Percentiles rank a stretch among this genome's conserved stretches.
Conservation (phyloP, 2,888 invertebrate genomes). For the Sussaba pulchella region DNA sequence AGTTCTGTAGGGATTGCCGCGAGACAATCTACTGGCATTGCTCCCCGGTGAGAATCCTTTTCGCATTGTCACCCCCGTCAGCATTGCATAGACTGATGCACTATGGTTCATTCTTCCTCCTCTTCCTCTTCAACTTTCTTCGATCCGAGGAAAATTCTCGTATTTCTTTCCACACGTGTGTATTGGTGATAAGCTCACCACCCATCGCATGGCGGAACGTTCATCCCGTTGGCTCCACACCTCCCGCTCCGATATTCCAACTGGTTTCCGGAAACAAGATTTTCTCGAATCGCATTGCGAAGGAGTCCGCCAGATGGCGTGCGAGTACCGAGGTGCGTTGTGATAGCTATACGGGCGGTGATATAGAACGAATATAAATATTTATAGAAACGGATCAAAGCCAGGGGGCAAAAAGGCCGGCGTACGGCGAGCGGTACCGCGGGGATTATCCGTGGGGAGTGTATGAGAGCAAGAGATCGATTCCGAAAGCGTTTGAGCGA, state of each 20-base stretch:
- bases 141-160: conserved; percentile 17
- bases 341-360: conserved; percentile 41
- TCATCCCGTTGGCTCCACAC: not conserved
- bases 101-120: not conserved
- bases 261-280: conserved; percentile 57
- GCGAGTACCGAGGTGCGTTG: conserved; percentile 15
- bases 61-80: not conserved
- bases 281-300: conserved; percentile 27
- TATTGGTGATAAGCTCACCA: not conserved
- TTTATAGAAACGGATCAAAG: conserved; percentile 68
- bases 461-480: conserved; percentile 37
- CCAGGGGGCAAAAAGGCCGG: conserved; percentile 47
- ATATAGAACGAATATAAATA: conserved; percentile 67
- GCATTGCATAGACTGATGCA: conserved; percentile 32
- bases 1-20: conserved; percentile 33
- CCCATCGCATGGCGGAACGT: not conserved
- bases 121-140: not conserved
- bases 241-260: not conserved
- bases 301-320: not conserved
- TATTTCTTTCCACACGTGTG: conserved; percentile 17
- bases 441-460: conserved; percentile 57
- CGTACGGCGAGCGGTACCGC: too few species aligned
- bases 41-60: conserved; percentile 50
- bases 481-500: conserved; percentile 32
- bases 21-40: conserved; percentile 48